A percentile compares a stretch with the other conserved stretches of the same genome.
phyloP scores from a whole-genome alignment of 2,888 invertebrate species.

The Oxyscelio sp. region DNA sequence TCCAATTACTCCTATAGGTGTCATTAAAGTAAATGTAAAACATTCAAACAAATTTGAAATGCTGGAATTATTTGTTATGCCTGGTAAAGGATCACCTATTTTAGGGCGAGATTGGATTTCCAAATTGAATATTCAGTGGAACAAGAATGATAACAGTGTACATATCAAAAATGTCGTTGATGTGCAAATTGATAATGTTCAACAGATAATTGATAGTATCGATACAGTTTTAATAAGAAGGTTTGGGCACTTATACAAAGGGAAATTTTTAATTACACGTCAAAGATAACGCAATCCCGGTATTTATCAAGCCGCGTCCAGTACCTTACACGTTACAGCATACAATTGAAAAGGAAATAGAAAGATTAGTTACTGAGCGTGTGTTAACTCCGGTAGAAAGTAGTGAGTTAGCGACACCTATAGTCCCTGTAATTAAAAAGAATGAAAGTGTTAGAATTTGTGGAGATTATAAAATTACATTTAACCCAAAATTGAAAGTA shows the following conservation, averaged over 20 bases:
- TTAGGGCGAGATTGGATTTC: slow-evolving; percentile 47
- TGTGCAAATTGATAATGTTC: no score
- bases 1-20: slow-evolving; percentile 27
- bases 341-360: slow-evolving; percentile 30
- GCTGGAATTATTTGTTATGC: slow-evolving; percentile 39
- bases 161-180: slow-evolving; percentile 43
- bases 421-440: slow-evolving; percentile 50
- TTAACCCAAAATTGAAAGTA: slow-evolving; percentile 78
- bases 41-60: no score
- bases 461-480: slow-evolving; percentile 79
- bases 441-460: slow-evolving; percentile 65
- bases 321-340: no score
- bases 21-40: slow-evolving; percentile 30
- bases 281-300: no score
- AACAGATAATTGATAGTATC: no score
- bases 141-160: neutral
- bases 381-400: slow-evolving; percentile 11
- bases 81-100: slow-evolving; percentile 48
- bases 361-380: slow-evolving; percentile 34
- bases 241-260: no score
- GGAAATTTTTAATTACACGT: no score
- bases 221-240: no score
- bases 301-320: no score
- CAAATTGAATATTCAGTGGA: no score
- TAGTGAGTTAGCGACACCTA: slow-evolving; percentile 69